A percentile compares a stretch with the other conserved stretches of the same genome.
These are phyloP conservation scores for Siniperca obscura DNA, from an alignment of 2,797 vertebrate genomes.

Conservation along the genomic window DNA sequence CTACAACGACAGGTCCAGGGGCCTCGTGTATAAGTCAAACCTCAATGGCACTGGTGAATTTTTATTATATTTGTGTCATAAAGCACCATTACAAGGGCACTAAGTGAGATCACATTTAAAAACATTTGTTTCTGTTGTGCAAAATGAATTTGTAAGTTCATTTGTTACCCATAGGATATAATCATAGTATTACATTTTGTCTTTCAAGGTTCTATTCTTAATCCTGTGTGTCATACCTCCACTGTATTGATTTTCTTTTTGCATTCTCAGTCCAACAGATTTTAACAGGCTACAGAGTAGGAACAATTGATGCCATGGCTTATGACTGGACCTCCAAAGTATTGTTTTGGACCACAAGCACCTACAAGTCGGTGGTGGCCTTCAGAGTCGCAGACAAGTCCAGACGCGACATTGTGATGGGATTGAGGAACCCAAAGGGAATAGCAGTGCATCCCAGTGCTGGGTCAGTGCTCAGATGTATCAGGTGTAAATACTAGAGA, in stretches of 20 bases:
- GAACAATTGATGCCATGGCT: constrained; percentile 80
- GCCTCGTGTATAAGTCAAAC: constrained; percentile 80
- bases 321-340: constrained; percentile 86
- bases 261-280: constrained; percentile 75
- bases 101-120: neutral
- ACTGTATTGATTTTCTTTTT: neutral
- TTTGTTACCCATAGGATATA: neutral
- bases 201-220: neutral
- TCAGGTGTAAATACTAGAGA: neutral
- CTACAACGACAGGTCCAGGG: constrained; percentile 78
- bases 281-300: constrained; percentile 81
- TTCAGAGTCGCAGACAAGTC: constrained; percentile 82
- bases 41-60: constrained; percentile 81
- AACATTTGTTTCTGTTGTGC: neutral
- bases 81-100: neutral
- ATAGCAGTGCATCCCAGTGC: constrained; percentile 82
- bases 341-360: constrained; percentile 82
- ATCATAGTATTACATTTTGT: neutral
- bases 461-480: constrained; percentile 73
- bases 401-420: constrained; percentile 77
- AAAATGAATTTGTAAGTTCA: neutral
- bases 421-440: constrained; percentile 79
- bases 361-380: constrained; percentile 74
- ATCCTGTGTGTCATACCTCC: neutral
- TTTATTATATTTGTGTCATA: neutral